A percentile compares a stretch with the other conserved stretches of the same genome.
phyloP scores from a whole-genome alignment of 2,113 vertebrate genomes.

The Climacteris rufus region DNA sequence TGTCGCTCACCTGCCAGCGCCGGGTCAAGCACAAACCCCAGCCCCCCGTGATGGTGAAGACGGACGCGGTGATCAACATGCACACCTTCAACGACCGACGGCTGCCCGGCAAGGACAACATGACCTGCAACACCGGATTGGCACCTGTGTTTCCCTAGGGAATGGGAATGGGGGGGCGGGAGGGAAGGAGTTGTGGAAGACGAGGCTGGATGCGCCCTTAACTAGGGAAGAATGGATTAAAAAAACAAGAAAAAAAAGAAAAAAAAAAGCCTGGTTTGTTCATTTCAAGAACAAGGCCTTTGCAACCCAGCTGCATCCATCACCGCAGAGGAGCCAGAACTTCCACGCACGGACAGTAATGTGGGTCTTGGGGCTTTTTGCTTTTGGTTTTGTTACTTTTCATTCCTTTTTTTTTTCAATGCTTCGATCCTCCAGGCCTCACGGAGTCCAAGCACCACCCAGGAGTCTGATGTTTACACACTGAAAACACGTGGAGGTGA shows the following conservation, averaged over 20 bases:
- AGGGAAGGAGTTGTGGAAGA: not conserved
- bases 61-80: conserved; percentile 97
- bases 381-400: not conserved
- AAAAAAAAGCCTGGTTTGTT: conserved; percentile 64
- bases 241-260: not conserved
- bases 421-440: conserved; percentile 21
- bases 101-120: conserved; percentile 95
- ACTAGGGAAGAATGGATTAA: conserved; percentile 61
- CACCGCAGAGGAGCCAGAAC: not conserved
- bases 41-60: conserved; percentile 87
- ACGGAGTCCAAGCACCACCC: conserved; percentile 37
- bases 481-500: not conserved
- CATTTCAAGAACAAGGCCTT: conserved; percentile 74
- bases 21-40: conserved; percentile 91
- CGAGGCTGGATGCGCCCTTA: not conserved
- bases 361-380: conserved; percentile 7
- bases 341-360: not conserved
- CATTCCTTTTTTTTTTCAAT: not conserved
- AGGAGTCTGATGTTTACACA: conserved; percentile 82
- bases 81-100: conserved; percentile 97
- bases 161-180: not conserved
- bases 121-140: conserved; percentile 90
- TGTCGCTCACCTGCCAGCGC: conserved; percentile 95
- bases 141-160: conserved; percentile 91
- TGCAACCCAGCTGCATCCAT: not conserved